These are phyloP conservation scores for Rhopalosiphum padi DNA, from an alignment of 1,140 invertebrate species.

Conservation along the genomic window DNA sequence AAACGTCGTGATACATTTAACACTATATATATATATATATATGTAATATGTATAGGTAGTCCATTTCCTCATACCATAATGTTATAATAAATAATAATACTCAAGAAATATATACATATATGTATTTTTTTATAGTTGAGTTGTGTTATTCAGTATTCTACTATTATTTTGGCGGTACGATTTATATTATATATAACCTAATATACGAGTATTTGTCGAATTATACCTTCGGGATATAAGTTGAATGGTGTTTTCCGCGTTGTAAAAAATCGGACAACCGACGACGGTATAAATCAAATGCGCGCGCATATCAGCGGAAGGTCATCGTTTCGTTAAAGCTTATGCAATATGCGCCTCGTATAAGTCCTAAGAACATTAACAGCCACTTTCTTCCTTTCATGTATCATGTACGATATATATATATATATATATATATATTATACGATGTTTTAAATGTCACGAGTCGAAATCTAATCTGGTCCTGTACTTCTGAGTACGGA, in stretches of 20 bases:
- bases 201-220: background rate
- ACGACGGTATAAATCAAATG: conserved; percentile 24
- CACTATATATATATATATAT: background rate
- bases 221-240: conserved; percentile 17
- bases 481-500: background rate
- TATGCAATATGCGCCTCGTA: conserved; percentile 35
- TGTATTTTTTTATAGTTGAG: background rate
- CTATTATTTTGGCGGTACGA: background rate
- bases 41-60: no score
- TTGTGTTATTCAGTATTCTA: no score
- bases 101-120: background rate
- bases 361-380: background rate
- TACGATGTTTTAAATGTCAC: conserved; percentile 42
- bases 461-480: conserved; percentile 43
- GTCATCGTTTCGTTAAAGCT: conserved; percentile 32
- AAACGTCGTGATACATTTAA: background rate
- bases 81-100: background rate
- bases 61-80: no score
- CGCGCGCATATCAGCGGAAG: background rate
- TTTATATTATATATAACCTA: background rate
- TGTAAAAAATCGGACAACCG: background rate
- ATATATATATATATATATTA: no score
- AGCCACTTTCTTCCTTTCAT: conserved; percentile 32
- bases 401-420: background rate
- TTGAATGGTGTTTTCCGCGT: background rate